Conservation (phyloP, 2,113 vertebrate genomes). For the Siniperca chuatsi region DNA sequence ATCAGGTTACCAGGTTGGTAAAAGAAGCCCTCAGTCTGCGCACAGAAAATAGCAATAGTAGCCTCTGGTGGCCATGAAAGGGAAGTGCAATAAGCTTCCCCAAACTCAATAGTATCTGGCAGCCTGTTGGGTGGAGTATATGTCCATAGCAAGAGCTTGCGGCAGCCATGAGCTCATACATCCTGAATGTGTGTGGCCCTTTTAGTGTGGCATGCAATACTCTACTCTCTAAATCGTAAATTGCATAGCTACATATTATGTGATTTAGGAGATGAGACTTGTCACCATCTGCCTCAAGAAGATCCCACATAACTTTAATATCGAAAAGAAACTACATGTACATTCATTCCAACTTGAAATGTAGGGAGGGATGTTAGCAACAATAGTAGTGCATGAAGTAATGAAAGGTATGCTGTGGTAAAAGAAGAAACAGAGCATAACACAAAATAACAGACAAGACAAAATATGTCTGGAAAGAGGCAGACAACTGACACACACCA, state of each 20-base stretch:
- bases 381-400: not conserved
- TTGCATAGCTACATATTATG: not conserved
- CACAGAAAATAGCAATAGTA: constrained; percentile 13
- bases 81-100: not conserved
- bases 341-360: not conserved
- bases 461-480: not conserved
- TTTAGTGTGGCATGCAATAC: not conserved
- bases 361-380: not conserved
- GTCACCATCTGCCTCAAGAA: not conserved
- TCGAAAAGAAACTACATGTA: not conserved
- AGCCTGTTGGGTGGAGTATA: not conserved
- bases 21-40: not conserved
- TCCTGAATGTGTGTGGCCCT: not conserved
- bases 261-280: not conserved
- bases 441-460: not conserved
- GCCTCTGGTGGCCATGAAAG: constrained; percentile 37
- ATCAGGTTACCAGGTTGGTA: constrained; percentile 31
- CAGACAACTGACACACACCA: not conserved
- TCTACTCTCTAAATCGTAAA: not conserved
- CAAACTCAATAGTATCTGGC: not conserved
- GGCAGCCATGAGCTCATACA: not conserved
- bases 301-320: not conserved
- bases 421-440: not conserved
- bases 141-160: too few species aligned
- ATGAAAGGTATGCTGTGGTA: not conserved